These are phyloP conservation scores for Apis mellifera DNA, from an alignment of 1,140 invertebrate genomes.

Conservation along the genomic window DNA sequence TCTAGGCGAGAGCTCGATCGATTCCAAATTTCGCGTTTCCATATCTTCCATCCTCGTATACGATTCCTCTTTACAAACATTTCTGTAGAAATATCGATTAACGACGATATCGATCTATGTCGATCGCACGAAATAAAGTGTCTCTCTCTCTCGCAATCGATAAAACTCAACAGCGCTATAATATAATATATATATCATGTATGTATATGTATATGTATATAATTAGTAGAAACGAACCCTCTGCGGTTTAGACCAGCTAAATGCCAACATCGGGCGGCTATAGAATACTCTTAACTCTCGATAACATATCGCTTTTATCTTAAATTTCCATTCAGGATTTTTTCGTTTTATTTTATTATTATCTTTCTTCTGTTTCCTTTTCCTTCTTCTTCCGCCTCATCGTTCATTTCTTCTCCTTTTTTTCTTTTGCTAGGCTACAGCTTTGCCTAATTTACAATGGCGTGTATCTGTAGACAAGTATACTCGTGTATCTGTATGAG, in stretches of 20 bases:
- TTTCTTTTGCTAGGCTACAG: constrained; percentile 40
- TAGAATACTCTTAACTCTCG: constrained; percentile 61
- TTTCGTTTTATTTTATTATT: neutral
- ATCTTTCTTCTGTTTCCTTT: neutral
- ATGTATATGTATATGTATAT: constrained; percentile 34
- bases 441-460: constrained; percentile 60
- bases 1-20: constrained; percentile 30
- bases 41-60: neutral
- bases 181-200: constrained; percentile 21
- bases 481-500: neutral
- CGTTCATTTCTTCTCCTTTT: neutral
- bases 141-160: constrained; percentile 43
- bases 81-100: constrained; percentile 60
- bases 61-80: constrained; percentile 48
- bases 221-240: constrained; percentile 67
- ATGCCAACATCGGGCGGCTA: constrained; percentile 63
- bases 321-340: constrained; percentile 34
- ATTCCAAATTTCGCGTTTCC: constrained; percentile 16
- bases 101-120: constrained; percentile 31
- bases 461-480: constrained; percentile 12
- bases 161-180: constrained; percentile 62
- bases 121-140: constrained; percentile 49
- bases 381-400: neutral
- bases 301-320: constrained; percentile 37
- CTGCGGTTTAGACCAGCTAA: constrained; percentile 75